A percentile compares a stretch with the other conserved stretches of the same genome.
These are phyloP conservation scores for Pseudopleuronectes americanus DNA, from an alignment of 2,797 vertebrate species.

Conservation along the genomic window DNA sequence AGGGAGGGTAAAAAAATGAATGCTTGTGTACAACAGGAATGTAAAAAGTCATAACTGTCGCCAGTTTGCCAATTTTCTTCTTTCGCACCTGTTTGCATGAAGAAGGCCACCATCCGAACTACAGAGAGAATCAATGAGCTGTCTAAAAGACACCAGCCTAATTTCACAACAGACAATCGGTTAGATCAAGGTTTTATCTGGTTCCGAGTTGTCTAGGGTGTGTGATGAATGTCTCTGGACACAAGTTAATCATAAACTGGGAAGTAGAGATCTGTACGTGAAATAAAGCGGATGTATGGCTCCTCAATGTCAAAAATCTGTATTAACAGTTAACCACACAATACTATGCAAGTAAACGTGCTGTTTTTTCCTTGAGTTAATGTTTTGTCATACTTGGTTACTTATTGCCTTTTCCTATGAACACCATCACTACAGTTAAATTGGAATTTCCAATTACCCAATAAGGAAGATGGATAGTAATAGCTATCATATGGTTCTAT, in stretches of 20 bases:
- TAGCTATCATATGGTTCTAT: conserved; percentile 13
- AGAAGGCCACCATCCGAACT: neutral
- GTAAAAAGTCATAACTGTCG: neutral
- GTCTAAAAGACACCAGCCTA: conserved; percentile 10
- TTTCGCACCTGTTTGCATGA: neutral
- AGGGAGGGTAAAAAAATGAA: neutral
- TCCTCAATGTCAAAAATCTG: conserved; percentile 1
- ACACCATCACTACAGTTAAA: neutral
- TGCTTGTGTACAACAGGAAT: neutral
- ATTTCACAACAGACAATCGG: conserved; percentile 31
- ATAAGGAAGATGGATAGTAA: neutral
- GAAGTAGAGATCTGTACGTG: neutral
- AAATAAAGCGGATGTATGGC: neutral
- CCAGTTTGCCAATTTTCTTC: neutral
- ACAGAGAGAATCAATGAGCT: conserved; percentile 18
- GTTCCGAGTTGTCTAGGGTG: conserved; percentile 7
- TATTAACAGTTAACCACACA: conserved; percentile 3
- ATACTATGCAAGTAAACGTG: neutral
- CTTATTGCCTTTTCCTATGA: conserved; percentile 28
- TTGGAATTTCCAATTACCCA: neutral
- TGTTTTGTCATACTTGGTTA: conserved; percentile 32
- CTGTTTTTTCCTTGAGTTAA: conserved; percentile 23
- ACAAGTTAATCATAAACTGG: conserved; percentile 29
- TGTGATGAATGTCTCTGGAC: conserved; percentile 13
- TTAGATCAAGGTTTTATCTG: conserved; percentile 25